Base-by-base conservation (phyloP, 53 echinoderm and acorn worm species). In the Arbacia lixula region DNA sequence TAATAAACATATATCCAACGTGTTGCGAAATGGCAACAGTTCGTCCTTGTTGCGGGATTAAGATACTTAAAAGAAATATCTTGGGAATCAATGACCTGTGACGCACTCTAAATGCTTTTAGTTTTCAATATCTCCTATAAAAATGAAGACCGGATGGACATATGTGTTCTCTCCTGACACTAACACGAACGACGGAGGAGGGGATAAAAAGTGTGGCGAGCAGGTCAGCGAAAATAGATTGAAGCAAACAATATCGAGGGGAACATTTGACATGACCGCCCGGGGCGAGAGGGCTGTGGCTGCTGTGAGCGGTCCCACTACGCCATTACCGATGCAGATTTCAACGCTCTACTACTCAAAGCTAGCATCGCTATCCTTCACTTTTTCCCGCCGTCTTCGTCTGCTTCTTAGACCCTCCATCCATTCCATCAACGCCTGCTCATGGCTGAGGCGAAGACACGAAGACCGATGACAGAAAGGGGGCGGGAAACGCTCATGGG, bases 211-310 rank as follows among this genome's bases (percentile, higher is more conserved):
- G 52, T 3, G 49, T 20, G 22, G 46, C 3, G 54, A 29, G 35
- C 74, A 53, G 74, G 74, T 74, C 74, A 74, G 74, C 51, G 52
- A 74, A 74, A 27, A 14, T 19, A 53, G 36, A 53, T 50, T 12
- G 19, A 46, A 30, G 43, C n/a, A n/a, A n/a, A n/a, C n/a, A n/a
- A n/a, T n/a, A n/a, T 46, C 46, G 14, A 51, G 17, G 52, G 74
- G 60, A 77, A 58, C 78, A 77, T 77, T 75, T 77, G 78, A 77
- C 78, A 77, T 77, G 78, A 77, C 78, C 78, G 78, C 78, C 78
- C 78, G 57, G 78, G 60, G 78, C 78, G 57, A 32, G 22, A 9
- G n/a, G 74, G 74, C 52, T 57, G 58, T 60, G 57, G 39, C 40
- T 60, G 78, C 78, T 74, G 37, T 27, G 37, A 77, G 78, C 78